A percentile compares a stretch with the other conserved stretches of the same genome.
Evolutionary conservation across 92 coral and sea anemone species (phyloP).

Genomic region (Montipora capitata): DNA sequence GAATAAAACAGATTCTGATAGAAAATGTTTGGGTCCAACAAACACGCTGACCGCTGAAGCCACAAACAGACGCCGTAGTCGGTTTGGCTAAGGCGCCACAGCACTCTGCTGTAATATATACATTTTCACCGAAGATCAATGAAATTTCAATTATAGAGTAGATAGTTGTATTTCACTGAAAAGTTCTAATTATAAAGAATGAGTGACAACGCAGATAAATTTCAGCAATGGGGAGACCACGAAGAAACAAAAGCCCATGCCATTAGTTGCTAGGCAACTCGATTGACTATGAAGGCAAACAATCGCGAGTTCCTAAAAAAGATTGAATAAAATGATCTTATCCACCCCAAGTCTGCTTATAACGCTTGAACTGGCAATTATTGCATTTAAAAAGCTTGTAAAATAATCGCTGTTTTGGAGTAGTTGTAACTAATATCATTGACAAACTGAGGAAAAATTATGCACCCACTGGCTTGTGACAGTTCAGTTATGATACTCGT

Average conservation of each 20-base stretch:
- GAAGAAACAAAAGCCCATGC: not conserved
- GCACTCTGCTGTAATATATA: not conserved
- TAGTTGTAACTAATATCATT: no score
- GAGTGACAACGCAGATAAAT: not conserved
- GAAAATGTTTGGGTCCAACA: not conserved
- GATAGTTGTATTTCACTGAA: not conserved
- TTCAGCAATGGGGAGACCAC: not conserved
- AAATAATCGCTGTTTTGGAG: no score
- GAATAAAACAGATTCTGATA: not conserved
- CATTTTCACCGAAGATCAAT: not conserved
- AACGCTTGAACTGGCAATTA: no score
- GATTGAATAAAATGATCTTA: no score
- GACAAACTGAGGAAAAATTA: no score
- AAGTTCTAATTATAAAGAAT: not conserved
- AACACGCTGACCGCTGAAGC: slow-evolving; percentile 22
- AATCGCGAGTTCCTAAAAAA: not conserved
- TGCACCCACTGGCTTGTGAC: not conserved
- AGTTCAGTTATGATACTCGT: not conserved
- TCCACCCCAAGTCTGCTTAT: no score
- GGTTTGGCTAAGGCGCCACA: not conserved
- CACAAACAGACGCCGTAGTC: slow-evolving; percentile 56
- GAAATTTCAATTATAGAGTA: not conserved
- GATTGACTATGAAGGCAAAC: not conserved
- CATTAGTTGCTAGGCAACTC: not conserved
- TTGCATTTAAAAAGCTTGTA: no score